Evolutionary conservation across 2,113 vertebrate genomes (phyloP).

Genomic region (Paramisgurnus dabryanus): DNA sequence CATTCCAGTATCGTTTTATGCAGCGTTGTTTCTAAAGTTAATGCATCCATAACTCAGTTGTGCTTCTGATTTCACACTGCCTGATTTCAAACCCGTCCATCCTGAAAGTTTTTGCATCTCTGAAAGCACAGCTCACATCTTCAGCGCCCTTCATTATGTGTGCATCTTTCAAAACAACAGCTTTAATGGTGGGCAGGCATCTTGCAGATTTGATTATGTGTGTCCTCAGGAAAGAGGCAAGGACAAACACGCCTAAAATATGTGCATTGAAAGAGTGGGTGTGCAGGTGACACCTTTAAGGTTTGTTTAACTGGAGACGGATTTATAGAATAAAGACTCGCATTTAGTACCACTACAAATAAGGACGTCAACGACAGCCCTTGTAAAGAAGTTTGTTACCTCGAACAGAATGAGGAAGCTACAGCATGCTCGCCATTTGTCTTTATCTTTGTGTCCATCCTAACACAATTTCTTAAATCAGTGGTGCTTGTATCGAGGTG

Average conservation of each 20-base stretch:
- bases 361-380: not conserved
- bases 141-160: conserved; percentile 22
- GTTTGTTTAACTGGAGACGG: not conserved
- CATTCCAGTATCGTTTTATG: not conserved
- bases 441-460: not conserved
- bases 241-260: conserved; percentile 33
- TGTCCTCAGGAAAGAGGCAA: conserved; percentile 27
- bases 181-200: conserved; percentile 24
- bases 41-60: conserved; percentile 18
- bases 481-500: not conserved
- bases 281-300: not conserved
- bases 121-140: conserved; percentile 21
- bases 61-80: not conserved
- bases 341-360: not conserved
- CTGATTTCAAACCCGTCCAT: conserved; percentile 19
- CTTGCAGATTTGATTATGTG: conserved; percentile 31
- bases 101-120: conserved; percentile 22
- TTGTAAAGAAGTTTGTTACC: conserved; percentile 21
- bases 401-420: not conserved
- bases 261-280: not conserved
- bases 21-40: conserved; percentile 13
- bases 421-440: conserved; percentile 1
- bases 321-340: not conserved
- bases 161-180: conserved; percentile 11
- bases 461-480: conserved; percentile 11